phyloP scores from a whole-genome alignment of 2,797 vertebrate genomes.

The Tragelaphus eurycerus region DNA sequence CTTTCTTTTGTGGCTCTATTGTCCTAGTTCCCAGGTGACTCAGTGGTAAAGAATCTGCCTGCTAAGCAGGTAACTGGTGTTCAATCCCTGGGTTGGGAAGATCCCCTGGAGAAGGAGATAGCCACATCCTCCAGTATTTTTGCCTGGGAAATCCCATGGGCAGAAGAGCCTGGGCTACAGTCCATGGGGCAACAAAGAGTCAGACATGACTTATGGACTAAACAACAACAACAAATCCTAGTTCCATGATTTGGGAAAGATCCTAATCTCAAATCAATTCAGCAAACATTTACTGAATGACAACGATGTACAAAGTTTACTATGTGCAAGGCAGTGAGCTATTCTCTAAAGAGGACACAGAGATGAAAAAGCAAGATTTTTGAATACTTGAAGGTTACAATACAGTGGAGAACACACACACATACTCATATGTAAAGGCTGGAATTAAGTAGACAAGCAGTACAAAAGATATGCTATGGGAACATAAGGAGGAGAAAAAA shows the following conservation, averaged over 20 bases:
- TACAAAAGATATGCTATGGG: not conserved
- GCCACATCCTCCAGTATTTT: not conserved
- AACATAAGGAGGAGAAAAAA: not conserved
- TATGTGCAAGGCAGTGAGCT: not conserved
- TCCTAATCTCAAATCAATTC: not conserved
- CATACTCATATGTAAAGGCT: not conserved
- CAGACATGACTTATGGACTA: not conserved
- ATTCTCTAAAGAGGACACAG: not conserved
- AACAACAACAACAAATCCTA: not conserved
- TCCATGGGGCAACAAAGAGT: not conserved
- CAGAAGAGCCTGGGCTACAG: not conserved
- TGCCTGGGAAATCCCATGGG: not conserved
- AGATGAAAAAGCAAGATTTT: not conserved
- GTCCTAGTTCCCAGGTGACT: not conserved
- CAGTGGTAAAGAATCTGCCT: not conserved
- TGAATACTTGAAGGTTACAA: not conserved
- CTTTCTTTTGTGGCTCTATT: not conserved
- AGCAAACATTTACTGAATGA: not conserved
- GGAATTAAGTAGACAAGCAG: not conserved
- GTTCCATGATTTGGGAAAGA: not conserved
- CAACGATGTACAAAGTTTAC: not conserved
- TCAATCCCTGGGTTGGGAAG: not conserved
- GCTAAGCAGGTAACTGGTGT: not conserved
- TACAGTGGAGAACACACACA: not conserved
- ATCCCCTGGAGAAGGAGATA: not conserved